Base-by-base conservation (phyloP, 2,888 invertebrate species). In the Conomelus anceps region DNA sequence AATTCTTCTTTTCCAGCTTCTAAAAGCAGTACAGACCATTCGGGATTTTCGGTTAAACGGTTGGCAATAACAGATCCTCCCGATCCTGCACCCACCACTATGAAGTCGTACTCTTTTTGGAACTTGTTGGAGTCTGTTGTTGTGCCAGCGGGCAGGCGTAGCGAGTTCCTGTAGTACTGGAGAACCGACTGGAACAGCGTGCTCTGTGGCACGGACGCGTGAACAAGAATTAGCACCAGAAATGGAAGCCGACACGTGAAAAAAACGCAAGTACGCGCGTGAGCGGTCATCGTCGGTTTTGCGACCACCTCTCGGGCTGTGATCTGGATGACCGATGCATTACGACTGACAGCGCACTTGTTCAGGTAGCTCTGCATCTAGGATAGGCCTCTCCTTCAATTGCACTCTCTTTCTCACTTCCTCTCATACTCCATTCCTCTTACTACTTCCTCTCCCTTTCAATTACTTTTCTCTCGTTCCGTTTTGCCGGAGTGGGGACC, bases 31-130 rank as follows among this genome's bases (percentile, higher is more conserved):
- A 95, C 94, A 0, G 94, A 93, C 26, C 94, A 94, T 87, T 93
- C 93, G 0, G 92, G 91, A n/a, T 93, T 93, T 91, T 94, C 94
- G 41, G 94, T 94, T 9, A 95, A 93, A 3, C 95, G 93, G 6
- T 94, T 93, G 3, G 94, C 94, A n/a, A 94, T 92, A 13, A 94
- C 94, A 90, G 94, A 94, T 1, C 94, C 95, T 0, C 95, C 94
- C 0, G 95, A 94, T 0, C 95, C 95, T 0, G 94, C 95, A 0
- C 95, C 95, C 0, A 95, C 93, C 20, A 94, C 92, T 34, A 95
- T 94, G 91, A 94, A 94, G 88, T 92, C 92, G 90, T 92, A 92
- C 85, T 91, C 91, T 84, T 90, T 90, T 11, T 89, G 88, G 63
- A 91, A 90, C 22, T 34, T 87, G 22, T 88, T 87, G 84, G 91